phyloP scores from a whole-genome alignment of 23 tunicate genomes.

The Ciona savignyi region DNA sequence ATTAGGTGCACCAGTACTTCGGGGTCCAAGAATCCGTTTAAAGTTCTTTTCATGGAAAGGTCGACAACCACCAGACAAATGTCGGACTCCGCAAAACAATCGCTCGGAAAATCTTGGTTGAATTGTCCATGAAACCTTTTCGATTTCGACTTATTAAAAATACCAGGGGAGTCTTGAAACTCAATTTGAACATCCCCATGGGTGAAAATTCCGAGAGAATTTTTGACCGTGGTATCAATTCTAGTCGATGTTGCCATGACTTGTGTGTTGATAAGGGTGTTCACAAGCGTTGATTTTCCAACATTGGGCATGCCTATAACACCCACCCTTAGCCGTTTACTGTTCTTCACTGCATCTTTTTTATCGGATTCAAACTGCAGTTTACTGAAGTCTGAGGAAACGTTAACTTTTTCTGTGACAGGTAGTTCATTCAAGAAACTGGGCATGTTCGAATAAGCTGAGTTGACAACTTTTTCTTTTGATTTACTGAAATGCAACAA shows the following conservation, averaged over 20 bases:
- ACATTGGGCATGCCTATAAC: constrained; percentile 92
- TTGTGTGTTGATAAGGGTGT: constrained; percentile 27
- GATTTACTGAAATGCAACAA: no score
- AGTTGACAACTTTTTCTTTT: no score
- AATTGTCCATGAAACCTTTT: neutral
- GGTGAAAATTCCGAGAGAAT: constrained; percentile 41
- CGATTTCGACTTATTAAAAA: constrained; percentile 2
- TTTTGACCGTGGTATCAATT: constrained; percentile 63
- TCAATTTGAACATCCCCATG: constrained; percentile 56
- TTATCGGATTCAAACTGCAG: no score
- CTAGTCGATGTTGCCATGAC: constrained; percentile 53
- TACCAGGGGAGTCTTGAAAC: constrained; percentile 80
- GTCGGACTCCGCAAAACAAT: constrained; percentile 33
- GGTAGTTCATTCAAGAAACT: no score
- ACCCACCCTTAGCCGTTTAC: constrained; percentile 41
- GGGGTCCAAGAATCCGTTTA: constrained; percentile 43
- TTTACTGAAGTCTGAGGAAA: no score
- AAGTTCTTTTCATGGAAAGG: constrained; percentile 25
- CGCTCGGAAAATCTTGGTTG: neutral
- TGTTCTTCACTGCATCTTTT: no score
- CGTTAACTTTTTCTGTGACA: no score
- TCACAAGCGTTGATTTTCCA: constrained; percentile 82
- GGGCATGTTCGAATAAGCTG: no score
- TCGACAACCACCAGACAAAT: constrained; percentile 69
- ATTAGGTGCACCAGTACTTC: constrained; percentile 56